These are phyloP conservation scores for Cyanocitta stelleri DNA, from an alignment of 2,113 vertebrate genomes.

Conservation along the genomic window DNA sequence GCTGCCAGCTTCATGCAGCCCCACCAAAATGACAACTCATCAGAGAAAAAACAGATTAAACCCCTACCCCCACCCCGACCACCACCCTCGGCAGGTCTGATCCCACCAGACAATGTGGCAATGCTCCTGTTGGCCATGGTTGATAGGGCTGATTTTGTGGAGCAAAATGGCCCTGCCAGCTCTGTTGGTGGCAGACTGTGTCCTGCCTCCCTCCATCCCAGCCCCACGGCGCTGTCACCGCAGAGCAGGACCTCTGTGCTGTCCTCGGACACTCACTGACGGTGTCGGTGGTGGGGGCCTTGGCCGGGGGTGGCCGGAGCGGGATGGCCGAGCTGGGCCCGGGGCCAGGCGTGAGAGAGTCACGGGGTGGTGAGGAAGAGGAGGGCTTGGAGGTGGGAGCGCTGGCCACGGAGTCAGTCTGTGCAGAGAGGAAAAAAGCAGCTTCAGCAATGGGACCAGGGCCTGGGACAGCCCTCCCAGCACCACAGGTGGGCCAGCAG, in stretches of 20 bases:
- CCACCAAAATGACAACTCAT: accelerated
- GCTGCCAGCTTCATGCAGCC: background rate
- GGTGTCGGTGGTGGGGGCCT: slow-evolving; percentile 71
- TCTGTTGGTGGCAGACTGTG: accelerated
- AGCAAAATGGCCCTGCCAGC: background rate
- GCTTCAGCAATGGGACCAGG: accelerated
- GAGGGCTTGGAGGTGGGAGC: slow-evolving; percentile 76
- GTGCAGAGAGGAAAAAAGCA: background rate
- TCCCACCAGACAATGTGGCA: accelerated
- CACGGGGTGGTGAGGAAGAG: slow-evolving; percentile 75
- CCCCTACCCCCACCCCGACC: accelerated
- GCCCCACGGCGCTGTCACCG: background rate
- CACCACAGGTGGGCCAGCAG: too few species aligned
- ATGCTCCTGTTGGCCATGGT: accelerated
- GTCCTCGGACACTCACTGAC: slow-evolving; percentile 65
- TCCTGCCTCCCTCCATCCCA: background rate
- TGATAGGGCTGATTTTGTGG: accelerated
- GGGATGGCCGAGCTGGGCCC: slow-evolving; percentile 78
- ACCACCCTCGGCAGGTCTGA: accelerated
- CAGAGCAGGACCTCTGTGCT: accelerated
- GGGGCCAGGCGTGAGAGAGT: slow-evolving; percentile 73
- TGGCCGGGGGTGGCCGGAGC: slow-evolving; percentile 75
- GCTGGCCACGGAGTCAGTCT: slow-evolving; percentile 28
- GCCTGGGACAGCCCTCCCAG: background rate
- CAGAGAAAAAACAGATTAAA: background rate